These are phyloP conservation scores for Gallinago paraguaiae DNA, from an alignment of 2,113 vertebrate species.

Conservation along the genomic window DNA sequence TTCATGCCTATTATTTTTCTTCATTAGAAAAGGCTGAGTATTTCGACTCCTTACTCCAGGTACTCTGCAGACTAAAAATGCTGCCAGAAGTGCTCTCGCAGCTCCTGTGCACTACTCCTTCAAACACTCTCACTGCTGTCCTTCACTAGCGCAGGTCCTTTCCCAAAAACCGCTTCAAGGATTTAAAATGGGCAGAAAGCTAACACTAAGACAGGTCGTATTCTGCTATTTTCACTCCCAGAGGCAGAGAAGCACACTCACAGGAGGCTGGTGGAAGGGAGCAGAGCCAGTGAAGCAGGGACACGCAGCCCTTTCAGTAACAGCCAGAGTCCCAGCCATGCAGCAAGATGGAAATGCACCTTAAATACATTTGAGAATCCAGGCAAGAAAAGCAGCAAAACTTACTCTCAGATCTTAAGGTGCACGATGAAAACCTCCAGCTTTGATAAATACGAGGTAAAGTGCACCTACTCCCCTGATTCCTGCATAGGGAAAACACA, in stretches of 20 bases:
- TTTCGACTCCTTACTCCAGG: not conserved
- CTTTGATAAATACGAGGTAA: not conserved
- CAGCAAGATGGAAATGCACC: not conserved
- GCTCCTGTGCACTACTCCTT: fast-evolving
- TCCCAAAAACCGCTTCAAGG: not conserved
- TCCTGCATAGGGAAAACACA: not conserved
- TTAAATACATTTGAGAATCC: not conserved
- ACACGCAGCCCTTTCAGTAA: not conserved
- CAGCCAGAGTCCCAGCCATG: not conserved
- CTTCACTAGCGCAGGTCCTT: not conserved
- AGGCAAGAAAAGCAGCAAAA: not conserved
- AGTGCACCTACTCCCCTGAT: not conserved
- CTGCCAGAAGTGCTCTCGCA: not conserved
- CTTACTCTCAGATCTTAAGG: not conserved
- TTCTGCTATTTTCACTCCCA: not conserved
- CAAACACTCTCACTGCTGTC: not conserved
- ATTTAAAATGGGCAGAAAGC: not conserved
- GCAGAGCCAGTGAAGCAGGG: not conserved
- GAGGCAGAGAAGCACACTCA: not conserved
- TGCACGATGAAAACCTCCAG: not conserved
- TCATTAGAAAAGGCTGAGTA: not conserved
- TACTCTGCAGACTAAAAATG: not conserved
- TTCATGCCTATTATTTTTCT: not conserved
- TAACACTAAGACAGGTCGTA: not conserved
- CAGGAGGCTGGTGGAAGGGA: not conserved